These are phyloP conservation scores for Cheirogaleus major DNA, from an alignment of 2,797 vertebrate species.

Conservation along the genomic window DNA sequence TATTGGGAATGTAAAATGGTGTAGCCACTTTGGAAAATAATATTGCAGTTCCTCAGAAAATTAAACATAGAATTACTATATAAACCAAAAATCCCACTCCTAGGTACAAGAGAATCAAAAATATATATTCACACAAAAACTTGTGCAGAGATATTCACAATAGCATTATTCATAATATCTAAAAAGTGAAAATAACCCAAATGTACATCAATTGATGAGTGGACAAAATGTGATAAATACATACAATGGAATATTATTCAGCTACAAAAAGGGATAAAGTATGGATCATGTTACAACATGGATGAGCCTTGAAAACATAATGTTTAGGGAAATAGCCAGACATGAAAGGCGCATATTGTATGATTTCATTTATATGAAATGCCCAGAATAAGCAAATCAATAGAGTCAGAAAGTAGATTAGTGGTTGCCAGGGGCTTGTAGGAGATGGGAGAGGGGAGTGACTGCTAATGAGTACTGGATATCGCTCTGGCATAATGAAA, in stretches of 20 bases:
- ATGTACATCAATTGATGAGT: not conserved
- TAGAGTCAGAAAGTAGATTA: not conserved
- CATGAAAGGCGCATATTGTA: not conserved
- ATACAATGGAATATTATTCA: not conserved
- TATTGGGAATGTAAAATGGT: not conserved
- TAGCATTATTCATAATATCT: not conserved
- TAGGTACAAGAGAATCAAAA: not conserved
- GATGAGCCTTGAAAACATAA: not conserved
- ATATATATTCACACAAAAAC: not conserved
- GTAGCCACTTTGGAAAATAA: not conserved
- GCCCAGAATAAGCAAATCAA: not conserved
- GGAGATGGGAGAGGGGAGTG: not conserved
- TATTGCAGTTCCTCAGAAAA: not conserved
- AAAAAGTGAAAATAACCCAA: not conserved
- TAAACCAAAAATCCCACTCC: not conserved
- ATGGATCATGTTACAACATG: not conserved
- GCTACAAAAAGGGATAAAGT: not conserved
- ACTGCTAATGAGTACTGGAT: not conserved
- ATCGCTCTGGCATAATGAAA: not conserved
- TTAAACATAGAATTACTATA: slow-evolving; percentile 16
- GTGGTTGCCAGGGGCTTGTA: not conserved
- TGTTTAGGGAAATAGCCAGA: not conserved
- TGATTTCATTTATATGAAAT: not conserved
- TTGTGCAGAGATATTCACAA: not conserved
- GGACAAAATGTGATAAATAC: not conserved